Evolutionary conservation across 2,888 invertebrate species (phyloP).

Genomic region (Cordylochernes scorpioides): DNA sequence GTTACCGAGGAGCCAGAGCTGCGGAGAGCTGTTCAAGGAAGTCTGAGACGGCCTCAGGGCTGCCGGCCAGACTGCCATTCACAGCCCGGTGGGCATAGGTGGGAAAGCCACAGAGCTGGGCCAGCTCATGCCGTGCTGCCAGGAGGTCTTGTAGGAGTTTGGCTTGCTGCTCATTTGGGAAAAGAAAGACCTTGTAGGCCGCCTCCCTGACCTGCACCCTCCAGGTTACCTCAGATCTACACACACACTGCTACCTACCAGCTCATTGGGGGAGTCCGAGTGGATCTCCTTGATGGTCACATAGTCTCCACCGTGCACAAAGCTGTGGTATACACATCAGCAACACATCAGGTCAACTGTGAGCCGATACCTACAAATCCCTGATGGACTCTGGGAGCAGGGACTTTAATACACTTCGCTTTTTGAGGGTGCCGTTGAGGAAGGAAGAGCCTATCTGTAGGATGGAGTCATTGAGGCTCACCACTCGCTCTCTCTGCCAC

Average conservation of each 20-base stretch:
- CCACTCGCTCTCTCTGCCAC: constrained; percentile 32
- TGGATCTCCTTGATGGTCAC: constrained; percentile 50
- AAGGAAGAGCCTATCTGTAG: constrained; percentile 28
- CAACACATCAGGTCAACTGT: neutral
- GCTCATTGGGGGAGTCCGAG: constrained; percentile 48
- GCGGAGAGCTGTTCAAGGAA: constrained; percentile 50
- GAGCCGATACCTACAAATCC: constrained; percentile 34
- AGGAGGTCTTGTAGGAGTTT: constrained; percentile 41
- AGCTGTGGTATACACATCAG: constrained; percentile 20
- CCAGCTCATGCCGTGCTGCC: constrained; percentile 44
- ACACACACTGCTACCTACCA: constrained; percentile 25
- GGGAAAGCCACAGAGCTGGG: constrained; percentile 59
- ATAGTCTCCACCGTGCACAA: constrained; percentile 39
- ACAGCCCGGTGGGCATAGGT: constrained; percentile 50
- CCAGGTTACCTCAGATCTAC: neutral
- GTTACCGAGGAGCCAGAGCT: constrained; percentile 29
- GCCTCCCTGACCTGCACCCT: constrained; percentile 38
- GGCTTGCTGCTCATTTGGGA: constrained; percentile 49
- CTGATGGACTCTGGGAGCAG: constrained; percentile 40
- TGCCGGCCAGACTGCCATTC: constrained; percentile 34
- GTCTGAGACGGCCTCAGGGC: constrained; percentile 43
- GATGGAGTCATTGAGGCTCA: constrained; percentile 57
- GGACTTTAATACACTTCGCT: constrained; percentile 36
- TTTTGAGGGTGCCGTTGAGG: constrained; percentile 21
- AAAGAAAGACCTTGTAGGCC: constrained; percentile 56